Percentiles rank a stretch among this genome's conserved stretches.
Evolutionary conservation across 2,888 invertebrate genomes (phyloP).

Genomic region (Julus scanicus): DNA sequence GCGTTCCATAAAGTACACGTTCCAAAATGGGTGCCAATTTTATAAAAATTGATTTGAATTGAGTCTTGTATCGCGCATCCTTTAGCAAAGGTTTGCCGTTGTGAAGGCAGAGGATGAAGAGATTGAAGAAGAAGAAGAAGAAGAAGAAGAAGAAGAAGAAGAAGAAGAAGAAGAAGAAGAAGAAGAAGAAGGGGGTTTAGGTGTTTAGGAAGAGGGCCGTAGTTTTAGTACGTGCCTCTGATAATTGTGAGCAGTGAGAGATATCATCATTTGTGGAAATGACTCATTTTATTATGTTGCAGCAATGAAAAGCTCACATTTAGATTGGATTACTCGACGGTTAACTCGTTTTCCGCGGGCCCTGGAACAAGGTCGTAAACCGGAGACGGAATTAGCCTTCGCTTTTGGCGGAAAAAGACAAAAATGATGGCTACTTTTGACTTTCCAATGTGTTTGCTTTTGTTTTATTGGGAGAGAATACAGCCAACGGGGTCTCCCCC

Average conservation of each 20-base stretch:
- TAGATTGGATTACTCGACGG: conserved; percentile 53
- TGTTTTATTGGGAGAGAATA: conserved; percentile 44
- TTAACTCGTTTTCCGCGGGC: conserved; percentile 33
- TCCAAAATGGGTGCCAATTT: no score
- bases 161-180: no score
- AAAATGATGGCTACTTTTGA: conserved; percentile 45
- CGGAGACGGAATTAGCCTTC: neutral
- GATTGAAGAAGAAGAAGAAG: no score
- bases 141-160: no score
- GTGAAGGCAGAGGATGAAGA: no score
- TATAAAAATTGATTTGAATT: no score
- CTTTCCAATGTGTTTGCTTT: conserved; percentile 50
- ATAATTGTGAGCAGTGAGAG: conserved; percentile 54
- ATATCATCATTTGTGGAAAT: conserved; percentile 55
- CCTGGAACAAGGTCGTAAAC: conserved; percentile 22
- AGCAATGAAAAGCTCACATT: conserved; percentile 53
- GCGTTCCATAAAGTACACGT: no score
- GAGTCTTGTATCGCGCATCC: no score
- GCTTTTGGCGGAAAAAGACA: conserved; percentile 20
- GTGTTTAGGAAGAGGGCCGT: neutral
- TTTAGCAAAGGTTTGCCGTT: no score
- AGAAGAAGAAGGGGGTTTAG: no score
- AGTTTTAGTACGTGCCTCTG: conserved; percentile 31
- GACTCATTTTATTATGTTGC: conserved; percentile 54
- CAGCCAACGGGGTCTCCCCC: neutral